Base-by-base conservation (phyloP, 2,888 invertebrate species). In the Axea sp. region DNA sequence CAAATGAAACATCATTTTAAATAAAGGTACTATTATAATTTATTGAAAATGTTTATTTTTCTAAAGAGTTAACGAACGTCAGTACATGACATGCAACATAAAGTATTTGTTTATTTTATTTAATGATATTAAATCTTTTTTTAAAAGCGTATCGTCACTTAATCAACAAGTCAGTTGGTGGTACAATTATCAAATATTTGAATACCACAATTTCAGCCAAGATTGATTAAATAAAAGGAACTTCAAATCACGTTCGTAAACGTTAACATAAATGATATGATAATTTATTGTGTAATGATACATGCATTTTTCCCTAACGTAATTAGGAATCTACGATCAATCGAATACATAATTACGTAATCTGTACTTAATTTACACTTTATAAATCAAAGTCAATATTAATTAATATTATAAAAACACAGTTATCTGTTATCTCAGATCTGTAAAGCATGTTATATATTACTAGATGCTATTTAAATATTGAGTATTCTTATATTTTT, bases 181-280 rank as follows among this genome's bases (percentile, higher is more conserved):
- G 68, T 69, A 69, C 30, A 59, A 15, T 60, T 24, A 31, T 31
- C 47, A 60, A 67, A 60, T 69, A 60, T 69, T 69, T 69, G 53
- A 17, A 53, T 60, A 51, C 35, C 59, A 53, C 35, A 53, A 53
- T 60, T 69, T 35, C 51, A 59, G 51, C 26, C 43, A 60, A 59
- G 33, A 49, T 33, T 67, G 57, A 47, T 41, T 59, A 59, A 68
- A 59, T 51, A 67, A 39, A 59, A 49, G 35, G 49, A 59, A 68
- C 8, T 51, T 14, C 33, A 35, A 59, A 59, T 57, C 59, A 68
- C 35, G 49, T 65, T 37, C n/a, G 55, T 37, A 53, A 65, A 65
- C 22, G 37, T 53, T 35, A 26, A 35, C 43, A 22, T 35, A 53
- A 64, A 55, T 45, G 53, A 64, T 53, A 64, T 53, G 64, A 64